Evolutionary conservation across 2,888 invertebrate species (phyloP), one percentile per base, ranked within the genome.

Genomic region (Thyatira batis): DNA sequence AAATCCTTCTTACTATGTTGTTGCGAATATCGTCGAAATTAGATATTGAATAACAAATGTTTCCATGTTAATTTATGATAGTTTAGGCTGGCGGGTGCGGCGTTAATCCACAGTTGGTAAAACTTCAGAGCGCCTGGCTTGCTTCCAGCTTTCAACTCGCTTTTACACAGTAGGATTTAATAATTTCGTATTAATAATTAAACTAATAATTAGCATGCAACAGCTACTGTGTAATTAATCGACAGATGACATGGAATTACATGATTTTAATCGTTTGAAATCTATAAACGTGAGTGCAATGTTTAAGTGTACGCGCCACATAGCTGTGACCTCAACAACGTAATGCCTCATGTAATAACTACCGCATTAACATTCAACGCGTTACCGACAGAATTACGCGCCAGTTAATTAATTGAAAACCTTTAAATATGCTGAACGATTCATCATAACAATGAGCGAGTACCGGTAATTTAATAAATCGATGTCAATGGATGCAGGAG

Each of bases 391-490:
- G 54, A 60, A 63, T 61, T 55, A 61, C 60, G 57, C 52, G 52
- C 44, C 50, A 58, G 51, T 58, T 56, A 62, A 67, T 63, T 65
- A 60, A 63, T 65, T 61, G 53, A 65, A 57, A 55, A 52, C 58
- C 49, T 54, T 45, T 17, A 48, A 60, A 60, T 58, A 50, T 50
- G 48, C 25, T 20, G 33, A 48, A 51, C 25, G 49, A 51, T 55
- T 55, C 39, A 58, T 58, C 54, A 54, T 57, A 55, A 54, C 53
- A 53, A 27, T 57, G 49, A 48, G 45, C 48, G 30, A 50, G 45
- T 50, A 53, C 51, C 53, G 50, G 25, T 30, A 49, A 10, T 28
- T 17, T 45, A 23, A 27, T 45, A 13, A 43, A 13, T n/a, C 21
- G 45, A 27, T 43, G 43, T 20, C 45, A n/a, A n/a, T n/a, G n/a